A percentile compares a stretch with the other conserved stretches of the same genome.
Evolutionary conservation across 2,797 vertebrate species (phyloP).

Genomic region (Phrynocephalus vlangalii): DNA sequence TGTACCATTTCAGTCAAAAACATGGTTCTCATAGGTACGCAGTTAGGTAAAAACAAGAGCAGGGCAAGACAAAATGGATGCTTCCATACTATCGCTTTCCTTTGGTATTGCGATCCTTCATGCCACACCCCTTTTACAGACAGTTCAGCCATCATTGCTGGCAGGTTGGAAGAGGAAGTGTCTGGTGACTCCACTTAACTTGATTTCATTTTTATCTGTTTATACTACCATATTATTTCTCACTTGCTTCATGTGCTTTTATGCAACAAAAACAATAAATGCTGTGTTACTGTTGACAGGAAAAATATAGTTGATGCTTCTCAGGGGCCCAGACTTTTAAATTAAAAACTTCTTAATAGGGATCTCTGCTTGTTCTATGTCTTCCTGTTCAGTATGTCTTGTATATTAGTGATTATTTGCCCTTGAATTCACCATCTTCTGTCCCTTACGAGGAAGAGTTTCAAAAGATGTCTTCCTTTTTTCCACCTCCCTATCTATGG

Average conservation of each 20-base stretch:
- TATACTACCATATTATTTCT: neutral
- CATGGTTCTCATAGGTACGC: neutral
- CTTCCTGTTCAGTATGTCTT: neutral
- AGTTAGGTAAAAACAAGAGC: neutral
- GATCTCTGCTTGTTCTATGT: neutral
- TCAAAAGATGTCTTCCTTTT: neutral
- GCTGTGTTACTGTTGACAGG: neutral
- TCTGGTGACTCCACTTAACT: no score
- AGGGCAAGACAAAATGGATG: neutral
- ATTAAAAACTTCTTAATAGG: neutral
- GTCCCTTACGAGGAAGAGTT: neutral
- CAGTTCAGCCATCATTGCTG: neutral
- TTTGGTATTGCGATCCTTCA: neutral
- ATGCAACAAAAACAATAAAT: neutral
- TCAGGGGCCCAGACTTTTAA: neutral
- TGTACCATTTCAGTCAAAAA: neutral
- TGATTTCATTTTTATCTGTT: neutral
- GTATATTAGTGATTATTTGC: neutral
- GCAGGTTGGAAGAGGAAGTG: neutral
- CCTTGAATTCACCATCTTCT: neutral
- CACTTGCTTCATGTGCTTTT: neutral
- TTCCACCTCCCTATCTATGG: neutral
- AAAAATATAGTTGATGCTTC: neutral
- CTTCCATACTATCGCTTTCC: neutral
- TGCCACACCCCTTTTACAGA: neutral